Percentiles rank a stretch among this genome's conserved stretches.
Evolutionary conservation across 2,888 invertebrate species (phyloP).

Genomic region (Drosophila cognata): DNA sequence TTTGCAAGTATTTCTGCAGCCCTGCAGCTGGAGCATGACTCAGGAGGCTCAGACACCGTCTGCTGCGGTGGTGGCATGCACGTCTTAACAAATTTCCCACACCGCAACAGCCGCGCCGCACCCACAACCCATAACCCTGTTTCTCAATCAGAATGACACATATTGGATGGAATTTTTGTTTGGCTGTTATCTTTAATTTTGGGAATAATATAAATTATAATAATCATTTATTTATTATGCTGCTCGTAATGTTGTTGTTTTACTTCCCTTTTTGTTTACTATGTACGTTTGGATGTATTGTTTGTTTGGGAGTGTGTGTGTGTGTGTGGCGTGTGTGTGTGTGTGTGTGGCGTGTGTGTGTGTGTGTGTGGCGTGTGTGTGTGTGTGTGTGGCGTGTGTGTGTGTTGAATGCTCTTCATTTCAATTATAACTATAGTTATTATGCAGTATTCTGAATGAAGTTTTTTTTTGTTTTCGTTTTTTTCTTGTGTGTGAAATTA

Average conservation of each 20-base stretch:
- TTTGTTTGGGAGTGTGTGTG: conserved; percentile 42
- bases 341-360: conserved; percentile 40
- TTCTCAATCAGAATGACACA: conserved; percentile 41
- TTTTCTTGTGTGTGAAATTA: conserved; percentile 56
- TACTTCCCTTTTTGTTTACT: conserved; percentile 68
- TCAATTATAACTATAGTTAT: conserved; percentile 66
- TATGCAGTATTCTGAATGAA: conserved; percentile 61
- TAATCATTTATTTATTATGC: conserved; percentile 74
- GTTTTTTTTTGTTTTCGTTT: conserved; percentile 34
- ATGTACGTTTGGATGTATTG: conserved; percentile 60
- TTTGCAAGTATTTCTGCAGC: conserved; percentile 1
- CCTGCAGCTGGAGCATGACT: conserved; percentile 51
- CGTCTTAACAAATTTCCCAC: conserved; percentile 11
- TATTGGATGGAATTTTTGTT: conserved; percentile 52
- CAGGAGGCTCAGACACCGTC: conserved; percentile 9
- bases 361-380: conserved; percentile 36
- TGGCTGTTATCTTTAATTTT: conserved; percentile 82
- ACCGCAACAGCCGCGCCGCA: background rate
- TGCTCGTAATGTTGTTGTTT: conserved; percentile 73
- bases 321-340: conserved; percentile 50
- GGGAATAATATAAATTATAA: conserved; percentile 83
- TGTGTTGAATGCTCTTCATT: conserved; percentile 60
- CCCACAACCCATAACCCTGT: background rate
- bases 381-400: conserved; percentile 49
- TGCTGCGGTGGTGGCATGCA: conserved; percentile 10